Evolutionary conservation across 1,140 invertebrate genomes (phyloP).

Genomic region (Mya arenaria): DNA sequence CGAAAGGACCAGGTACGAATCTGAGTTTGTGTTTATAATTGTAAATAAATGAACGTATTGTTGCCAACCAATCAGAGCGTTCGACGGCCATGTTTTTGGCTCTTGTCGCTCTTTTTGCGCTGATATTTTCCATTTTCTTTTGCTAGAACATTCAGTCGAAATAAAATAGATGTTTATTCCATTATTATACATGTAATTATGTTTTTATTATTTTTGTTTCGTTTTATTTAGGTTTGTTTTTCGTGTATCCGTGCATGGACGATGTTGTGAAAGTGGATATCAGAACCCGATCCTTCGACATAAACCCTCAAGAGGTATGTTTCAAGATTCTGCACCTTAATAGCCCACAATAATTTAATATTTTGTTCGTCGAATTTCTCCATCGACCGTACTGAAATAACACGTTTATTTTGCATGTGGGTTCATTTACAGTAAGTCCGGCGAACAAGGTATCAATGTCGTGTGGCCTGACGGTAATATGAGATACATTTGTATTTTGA

Average conservation of each 20-base stretch:
- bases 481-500: no score
- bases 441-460: no score
- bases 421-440: no score
- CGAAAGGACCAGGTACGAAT: slow-evolving; percentile 88
- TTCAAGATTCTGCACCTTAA: no score
- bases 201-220: neutral
- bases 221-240: slow-evolving; percentile 54
- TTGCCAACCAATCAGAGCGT: neutral
- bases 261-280: slow-evolving; percentile 35
- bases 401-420: no score
- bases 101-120: neutral
- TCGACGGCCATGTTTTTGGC: neutral
- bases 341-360: no score
- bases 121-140: neutral
- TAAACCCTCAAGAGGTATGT: slow-evolving; percentile 44
- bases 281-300: slow-evolving; percentile 24
- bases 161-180: neutral
- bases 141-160: no score
- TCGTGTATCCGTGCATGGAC: slow-evolving; percentile 52
- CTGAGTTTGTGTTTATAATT: no score
- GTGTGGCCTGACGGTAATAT: no score
- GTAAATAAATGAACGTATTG: neutral
- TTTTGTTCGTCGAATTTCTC: no score
- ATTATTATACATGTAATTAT: neutral
- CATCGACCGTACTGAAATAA: no score